phyloP scores from a whole-genome alignment of 2,113 vertebrate genomes.

The Malurus melanocephalus region DNA sequence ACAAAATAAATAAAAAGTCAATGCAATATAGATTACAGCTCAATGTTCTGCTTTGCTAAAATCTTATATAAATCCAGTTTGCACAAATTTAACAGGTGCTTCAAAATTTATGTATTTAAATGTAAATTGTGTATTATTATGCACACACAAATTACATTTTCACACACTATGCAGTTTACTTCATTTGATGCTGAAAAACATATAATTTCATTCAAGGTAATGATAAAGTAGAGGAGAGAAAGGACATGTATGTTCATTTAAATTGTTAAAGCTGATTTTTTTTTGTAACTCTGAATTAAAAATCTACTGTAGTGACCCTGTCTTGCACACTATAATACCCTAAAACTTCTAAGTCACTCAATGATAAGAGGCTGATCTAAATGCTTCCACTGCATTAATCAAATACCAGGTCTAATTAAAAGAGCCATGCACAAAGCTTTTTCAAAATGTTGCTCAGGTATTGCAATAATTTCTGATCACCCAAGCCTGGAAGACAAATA shows the following conservation, averaged over 20 bases:
- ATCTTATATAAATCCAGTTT: slow-evolving; percentile 24
- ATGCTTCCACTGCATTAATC: slow-evolving; percentile 98
- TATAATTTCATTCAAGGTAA: slow-evolving; percentile 28
- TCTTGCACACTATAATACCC: slow-evolving; percentile 89
- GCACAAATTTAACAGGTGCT: slow-evolving; percentile 18
- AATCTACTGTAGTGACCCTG: slow-evolving; percentile 79
- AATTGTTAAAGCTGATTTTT: slow-evolving; percentile 52
- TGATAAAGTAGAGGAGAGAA: slow-evolving; percentile 33
- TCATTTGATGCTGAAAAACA: slow-evolving; percentile 9
- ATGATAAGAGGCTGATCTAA: slow-evolving; percentile 96
- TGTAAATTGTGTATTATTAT: slow-evolving; percentile 32
- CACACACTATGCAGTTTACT: background rate
- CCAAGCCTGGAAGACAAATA: slow-evolving; percentile 99
- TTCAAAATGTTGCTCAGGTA: slow-evolving; percentile 99
- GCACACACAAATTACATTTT: slow-evolving; percentile 31
- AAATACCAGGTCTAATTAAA: slow-evolving; percentile 99
- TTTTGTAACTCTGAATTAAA: slow-evolving; percentile 59
- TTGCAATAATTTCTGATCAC: slow-evolving; percentile 99
- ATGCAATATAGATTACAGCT: slow-evolving; percentile 15
- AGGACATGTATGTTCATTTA: slow-evolving; percentile 49
- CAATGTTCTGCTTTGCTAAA: background rate
- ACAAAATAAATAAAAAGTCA: slow-evolving; percentile 33
- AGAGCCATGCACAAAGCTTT: slow-evolving; percentile 97
- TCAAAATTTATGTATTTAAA: slow-evolving; percentile 20
- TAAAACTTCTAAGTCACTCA: slow-evolving; percentile 93